These are phyloP conservation scores for Thera obeliscata DNA, from an alignment of 2,888 invertebrate species.

Conservation along the genomic window DNA sequence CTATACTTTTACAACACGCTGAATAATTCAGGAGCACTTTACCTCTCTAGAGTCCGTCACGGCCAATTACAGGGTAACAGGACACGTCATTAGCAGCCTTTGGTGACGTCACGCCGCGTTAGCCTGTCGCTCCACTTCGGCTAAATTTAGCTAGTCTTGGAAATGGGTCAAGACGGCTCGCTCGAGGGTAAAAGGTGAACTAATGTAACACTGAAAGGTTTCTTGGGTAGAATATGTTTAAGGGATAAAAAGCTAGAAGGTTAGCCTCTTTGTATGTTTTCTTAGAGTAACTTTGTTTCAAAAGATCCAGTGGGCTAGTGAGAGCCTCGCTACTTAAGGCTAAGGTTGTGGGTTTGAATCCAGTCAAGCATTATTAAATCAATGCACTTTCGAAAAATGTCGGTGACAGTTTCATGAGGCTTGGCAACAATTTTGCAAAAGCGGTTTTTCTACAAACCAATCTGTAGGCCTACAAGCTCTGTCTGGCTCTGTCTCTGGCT, in stretches of 20 bases:
- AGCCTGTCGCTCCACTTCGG: slow-evolving; percentile 48
- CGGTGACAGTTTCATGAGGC: too few species aligned
- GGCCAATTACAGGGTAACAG: slow-evolving; percentile 58
- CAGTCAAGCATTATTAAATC: too few species aligned
- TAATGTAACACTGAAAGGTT: slow-evolving; percentile 30
- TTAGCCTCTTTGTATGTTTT: background rate
- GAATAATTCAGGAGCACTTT: slow-evolving; percentile 27
- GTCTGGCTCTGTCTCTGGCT: too few species aligned
- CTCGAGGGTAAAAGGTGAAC: slow-evolving; percentile 33
- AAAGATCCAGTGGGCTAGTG: too few species aligned
- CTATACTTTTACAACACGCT: slow-evolving; percentile 13
- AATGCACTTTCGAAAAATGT: too few species aligned
- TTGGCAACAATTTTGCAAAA: too few species aligned
- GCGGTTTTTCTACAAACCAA: too few species aligned
- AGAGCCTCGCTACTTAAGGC: too few species aligned
- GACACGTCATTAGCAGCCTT: slow-evolving; percentile 63
- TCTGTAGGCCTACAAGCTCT: too few species aligned
- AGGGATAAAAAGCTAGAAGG: background rate
- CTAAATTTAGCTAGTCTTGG: slow-evolving; percentile 47
- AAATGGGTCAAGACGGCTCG: slow-evolving; percentile 51
- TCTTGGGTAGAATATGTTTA: slow-evolving; percentile 11
- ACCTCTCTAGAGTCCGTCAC: slow-evolving; percentile 46
- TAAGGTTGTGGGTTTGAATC: too few species aligned
- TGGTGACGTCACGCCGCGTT: slow-evolving; percentile 70
- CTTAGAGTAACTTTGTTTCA: too few species aligned